phyloP scores from a whole-genome alignment of 2,888 invertebrate species.

The Brachyptera risi region DNA sequence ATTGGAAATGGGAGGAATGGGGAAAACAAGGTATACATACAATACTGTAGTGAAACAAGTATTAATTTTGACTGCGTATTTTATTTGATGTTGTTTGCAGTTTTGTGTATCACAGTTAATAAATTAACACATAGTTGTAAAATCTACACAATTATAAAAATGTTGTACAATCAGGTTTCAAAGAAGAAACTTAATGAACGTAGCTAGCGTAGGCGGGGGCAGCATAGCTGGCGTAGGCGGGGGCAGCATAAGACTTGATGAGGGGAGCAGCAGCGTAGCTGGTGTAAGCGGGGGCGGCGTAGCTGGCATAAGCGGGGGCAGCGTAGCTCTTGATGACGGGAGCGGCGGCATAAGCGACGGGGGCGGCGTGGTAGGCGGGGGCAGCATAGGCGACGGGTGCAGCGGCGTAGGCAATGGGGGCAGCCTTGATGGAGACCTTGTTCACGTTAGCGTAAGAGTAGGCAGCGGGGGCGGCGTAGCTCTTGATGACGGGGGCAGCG shows the following conservation, averaged over 20 bases:
- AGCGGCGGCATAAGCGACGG: slow-evolving; percentile 53
- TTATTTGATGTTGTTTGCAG: no score
- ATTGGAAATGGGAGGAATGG: no score
- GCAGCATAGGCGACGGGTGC: slow-evolving; percentile 35
- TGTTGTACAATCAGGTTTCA: no score
- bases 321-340: slow-evolving; percentile 38
- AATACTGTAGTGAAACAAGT: no score
- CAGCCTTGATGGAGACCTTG: slow-evolving; percentile 34
- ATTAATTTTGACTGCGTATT: no score
- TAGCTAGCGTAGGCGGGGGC: no score
- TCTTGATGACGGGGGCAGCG: not conserved
- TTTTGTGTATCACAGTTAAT: no score
- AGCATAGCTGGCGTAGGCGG: not conserved
- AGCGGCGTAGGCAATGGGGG: slow-evolving; percentile 40
- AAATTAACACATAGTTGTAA: no score
- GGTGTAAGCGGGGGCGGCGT: not conserved
- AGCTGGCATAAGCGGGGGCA: slow-evolving; percentile 34
- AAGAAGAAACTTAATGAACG: no score
- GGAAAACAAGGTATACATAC: no score
- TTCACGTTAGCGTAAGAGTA: slow-evolving; percentile 22
- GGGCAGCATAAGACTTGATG: slow-evolving; percentile 5
- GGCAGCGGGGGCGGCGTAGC: slow-evolving; percentile 13
- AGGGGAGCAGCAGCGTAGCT: slow-evolving; percentile 12
- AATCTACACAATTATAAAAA: no score
- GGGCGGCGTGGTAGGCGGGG: slow-evolving; percentile 38